Evolutionary conservation across 2,797 vertebrate species (phyloP).

Genomic region (Sebastes umbrosus): DNA sequence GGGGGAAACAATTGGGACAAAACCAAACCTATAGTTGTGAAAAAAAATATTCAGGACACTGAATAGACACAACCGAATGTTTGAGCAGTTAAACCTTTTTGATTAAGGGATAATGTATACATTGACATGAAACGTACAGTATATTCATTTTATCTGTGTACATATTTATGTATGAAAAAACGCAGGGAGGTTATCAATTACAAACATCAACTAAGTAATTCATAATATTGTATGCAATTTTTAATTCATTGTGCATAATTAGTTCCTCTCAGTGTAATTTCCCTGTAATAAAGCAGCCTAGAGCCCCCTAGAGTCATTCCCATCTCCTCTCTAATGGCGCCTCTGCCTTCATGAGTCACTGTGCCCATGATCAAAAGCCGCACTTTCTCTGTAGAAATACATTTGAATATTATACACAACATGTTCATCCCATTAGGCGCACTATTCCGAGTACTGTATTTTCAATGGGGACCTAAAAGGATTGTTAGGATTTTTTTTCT

Average conservation of each 20-base stretch:
- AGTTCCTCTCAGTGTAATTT: slow-evolving; percentile 23
- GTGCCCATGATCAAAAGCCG: slow-evolving; percentile 53
- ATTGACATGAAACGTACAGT: neutral
- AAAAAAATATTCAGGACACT: neutral
- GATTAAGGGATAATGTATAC: neutral
- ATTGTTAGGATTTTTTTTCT: slow-evolving; percentile 17
- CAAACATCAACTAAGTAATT: slow-evolving; percentile 6
- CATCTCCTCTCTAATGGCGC: slow-evolving; percentile 35
- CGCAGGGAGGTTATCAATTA: neutral
- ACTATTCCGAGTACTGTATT: slow-evolving; percentile 14
- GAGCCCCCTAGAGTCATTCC: slow-evolving; percentile 23
- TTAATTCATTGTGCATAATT: slow-evolving; percentile 16
- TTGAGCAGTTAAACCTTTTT: neutral
- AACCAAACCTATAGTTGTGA: neutral
- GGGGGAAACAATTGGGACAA: neutral
- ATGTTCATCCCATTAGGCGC: slow-evolving; percentile 44
- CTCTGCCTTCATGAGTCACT: slow-evolving; percentile 33
- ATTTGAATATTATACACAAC: slow-evolving; percentile 31
- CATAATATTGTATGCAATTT: neutral
- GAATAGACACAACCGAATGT: neutral
- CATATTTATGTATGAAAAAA: neutral
- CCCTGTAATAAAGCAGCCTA: slow-evolving; percentile 28
- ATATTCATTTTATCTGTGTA: neutral
- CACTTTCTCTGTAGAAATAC: slow-evolving; percentile 20
- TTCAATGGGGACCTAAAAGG: slow-evolving; percentile 31